Percentiles rank a stretch among this genome's conserved stretches.
phyloP scores from a whole-genome alignment of 1,140 invertebrate genomes.

The Drosophila saltans region DNA sequence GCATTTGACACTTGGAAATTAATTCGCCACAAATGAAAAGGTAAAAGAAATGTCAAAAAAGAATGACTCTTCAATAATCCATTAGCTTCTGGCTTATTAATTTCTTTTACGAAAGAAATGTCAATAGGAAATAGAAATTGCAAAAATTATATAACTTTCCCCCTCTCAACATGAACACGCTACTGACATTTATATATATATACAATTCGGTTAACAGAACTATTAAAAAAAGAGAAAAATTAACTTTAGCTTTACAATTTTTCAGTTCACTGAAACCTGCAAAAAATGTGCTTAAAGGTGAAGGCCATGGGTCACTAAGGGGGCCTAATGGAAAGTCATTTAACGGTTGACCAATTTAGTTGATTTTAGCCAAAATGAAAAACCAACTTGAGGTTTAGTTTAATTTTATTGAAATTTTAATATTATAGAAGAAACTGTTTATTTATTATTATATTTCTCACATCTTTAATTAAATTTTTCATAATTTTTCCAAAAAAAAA shows the following conservation, averaged over 20 bases:
- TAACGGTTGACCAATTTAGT: constrained; percentile 19
- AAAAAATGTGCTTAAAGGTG: background rate
- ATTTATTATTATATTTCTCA: background rate
- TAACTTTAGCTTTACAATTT: constrained; percentile 31
- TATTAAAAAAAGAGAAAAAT: constrained; percentile 7
- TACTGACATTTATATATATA: background rate
- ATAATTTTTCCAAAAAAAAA: constrained; percentile 24
- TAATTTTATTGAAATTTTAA: background rate
- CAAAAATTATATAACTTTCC: constrained; percentile 20
- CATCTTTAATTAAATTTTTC: background rate
- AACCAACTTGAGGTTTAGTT: background rate
- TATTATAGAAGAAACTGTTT: background rate
- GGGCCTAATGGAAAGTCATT: constrained; percentile 23
- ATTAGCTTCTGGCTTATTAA: constrained; percentile 70
- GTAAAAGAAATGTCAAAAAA: background rate
- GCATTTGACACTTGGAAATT: constrained; percentile 39
- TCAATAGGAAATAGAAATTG: constrained; percentile 57
- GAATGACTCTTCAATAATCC: constrained; percentile 55
- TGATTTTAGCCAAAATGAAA: constrained; percentile 3
- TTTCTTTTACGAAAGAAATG: constrained; percentile 64
- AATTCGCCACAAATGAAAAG: constrained; percentile 31
- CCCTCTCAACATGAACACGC: constrained; percentile 24
- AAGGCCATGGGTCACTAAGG: constrained; percentile 23
- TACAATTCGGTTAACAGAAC: constrained; percentile 20
- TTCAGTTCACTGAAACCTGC: constrained; percentile 38